Evolutionary conservation across 1,140 invertebrate species (phyloP).

Genomic region (Pristionchus pacificus): DNA sequence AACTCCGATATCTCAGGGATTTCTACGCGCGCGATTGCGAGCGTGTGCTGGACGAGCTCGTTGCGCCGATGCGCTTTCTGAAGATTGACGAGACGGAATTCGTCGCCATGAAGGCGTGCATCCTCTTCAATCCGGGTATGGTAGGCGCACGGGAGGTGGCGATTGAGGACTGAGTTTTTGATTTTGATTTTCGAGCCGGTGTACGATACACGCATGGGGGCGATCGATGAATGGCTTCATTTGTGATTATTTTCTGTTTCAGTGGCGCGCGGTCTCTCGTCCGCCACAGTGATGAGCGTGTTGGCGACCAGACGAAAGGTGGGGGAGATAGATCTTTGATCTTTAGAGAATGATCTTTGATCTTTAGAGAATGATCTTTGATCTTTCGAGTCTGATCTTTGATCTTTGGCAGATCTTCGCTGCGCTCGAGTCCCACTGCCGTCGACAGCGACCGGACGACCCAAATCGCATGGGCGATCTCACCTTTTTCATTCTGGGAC

Average conservation of each 20-base stretch:
- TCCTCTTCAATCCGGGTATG: constrained; percentile 56
- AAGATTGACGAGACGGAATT: constrained; percentile 54
- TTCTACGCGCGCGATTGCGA: constrained; percentile 52
- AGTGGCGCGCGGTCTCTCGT: constrained; percentile 22
- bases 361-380: background rate
- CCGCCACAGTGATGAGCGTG: constrained; percentile 4
- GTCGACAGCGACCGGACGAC: constrained; percentile 36
- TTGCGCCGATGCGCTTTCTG: constrained; percentile 54
- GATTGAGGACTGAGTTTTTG: too few relatives aligned
- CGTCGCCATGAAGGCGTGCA: constrained; percentile 55
- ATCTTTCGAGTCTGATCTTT: background rate
- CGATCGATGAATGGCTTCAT: constrained; percentile 5
- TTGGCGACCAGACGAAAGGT: constrained; percentile 19
- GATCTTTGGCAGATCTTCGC: constrained; percentile 39
- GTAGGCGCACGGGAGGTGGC: too few relatives aligned
- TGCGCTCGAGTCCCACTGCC: constrained; percentile 45
- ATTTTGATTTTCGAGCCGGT: constrained; percentile 48
- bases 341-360: background rate
- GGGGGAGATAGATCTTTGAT: too few relatives aligned
- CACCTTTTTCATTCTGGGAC: constrained; percentile 54
- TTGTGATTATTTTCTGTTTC: constrained; percentile 18
- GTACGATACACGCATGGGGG: constrained; percentile 47
- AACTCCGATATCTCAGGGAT: constrained; percentile 37
- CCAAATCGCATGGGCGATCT: constrained; percentile 46
- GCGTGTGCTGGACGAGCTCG: constrained; percentile 53